Evolutionary conservation across 2,888 invertebrate species (phyloP).

Genomic region (Epirrhoe tristata): DNA sequence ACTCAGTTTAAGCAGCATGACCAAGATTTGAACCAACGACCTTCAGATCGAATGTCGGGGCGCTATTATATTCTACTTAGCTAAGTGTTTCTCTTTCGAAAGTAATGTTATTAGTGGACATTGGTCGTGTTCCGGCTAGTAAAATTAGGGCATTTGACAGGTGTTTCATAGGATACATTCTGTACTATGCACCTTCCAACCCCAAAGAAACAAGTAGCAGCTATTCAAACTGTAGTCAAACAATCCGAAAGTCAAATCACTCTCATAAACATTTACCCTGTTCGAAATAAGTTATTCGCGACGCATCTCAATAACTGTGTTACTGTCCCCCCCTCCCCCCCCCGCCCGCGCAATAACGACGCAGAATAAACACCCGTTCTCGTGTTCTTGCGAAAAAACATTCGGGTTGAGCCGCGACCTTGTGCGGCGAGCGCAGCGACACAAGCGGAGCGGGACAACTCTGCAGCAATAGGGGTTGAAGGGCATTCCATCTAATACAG

Average conservation of each 20-base stretch:
- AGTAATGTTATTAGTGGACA: no score
- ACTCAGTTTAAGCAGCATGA: no score
- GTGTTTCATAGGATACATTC: no score
- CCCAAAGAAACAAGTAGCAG: background rate
- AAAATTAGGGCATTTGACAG: no score
- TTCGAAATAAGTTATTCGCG: constrained; percentile 31
- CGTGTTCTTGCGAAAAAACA: constrained; percentile 42
- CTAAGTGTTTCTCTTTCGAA: no score
- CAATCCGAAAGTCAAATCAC: constrained; percentile 21
- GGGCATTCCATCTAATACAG: no score
- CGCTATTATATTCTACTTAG: no score
- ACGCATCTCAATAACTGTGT: constrained; percentile 36
- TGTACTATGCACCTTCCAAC: background rate
- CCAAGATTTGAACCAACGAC: no score
- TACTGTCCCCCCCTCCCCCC: constrained; percentile 5
- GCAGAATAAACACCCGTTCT: constrained; percentile 41
- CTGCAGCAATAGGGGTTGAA: background rate
- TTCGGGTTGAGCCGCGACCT: constrained; percentile 31
- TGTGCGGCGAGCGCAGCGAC: background rate
- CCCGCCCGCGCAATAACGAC: constrained; percentile 36
- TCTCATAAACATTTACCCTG: constrained; percentile 13
- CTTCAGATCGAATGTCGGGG: no score
- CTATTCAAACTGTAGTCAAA: constrained; percentile 6
- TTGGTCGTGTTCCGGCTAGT: no score
- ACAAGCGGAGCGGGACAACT: constrained; percentile 11